Evolutionary conservation across 2,113 vertebrate species (phyloP).

Genomic region (Chaetorhynchus papuensis): DNA sequence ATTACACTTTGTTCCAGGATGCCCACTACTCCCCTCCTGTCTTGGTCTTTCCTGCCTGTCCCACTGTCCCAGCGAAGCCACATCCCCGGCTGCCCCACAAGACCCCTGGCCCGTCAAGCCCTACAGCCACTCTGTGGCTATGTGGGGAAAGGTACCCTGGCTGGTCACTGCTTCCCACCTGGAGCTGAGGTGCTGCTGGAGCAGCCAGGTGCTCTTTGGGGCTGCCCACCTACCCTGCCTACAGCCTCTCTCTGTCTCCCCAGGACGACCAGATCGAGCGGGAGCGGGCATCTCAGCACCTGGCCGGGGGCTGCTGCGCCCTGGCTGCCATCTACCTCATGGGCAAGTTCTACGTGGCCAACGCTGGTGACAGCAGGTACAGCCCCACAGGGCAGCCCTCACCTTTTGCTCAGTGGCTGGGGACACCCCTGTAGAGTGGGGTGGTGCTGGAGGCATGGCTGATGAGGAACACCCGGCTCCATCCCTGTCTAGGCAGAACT

Average conservation of each 20-base stretch:
- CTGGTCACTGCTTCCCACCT: background rate
- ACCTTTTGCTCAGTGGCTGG: rapidly evolving
- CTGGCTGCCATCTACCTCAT: conserved; percentile 87
- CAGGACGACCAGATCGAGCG: conserved; percentile 91
- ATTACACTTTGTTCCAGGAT: background rate
- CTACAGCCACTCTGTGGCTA: background rate
- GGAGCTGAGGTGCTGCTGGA: background rate
- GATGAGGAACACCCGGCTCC: background rate
- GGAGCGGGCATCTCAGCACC: conserved; percentile 79
- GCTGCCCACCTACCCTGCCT: background rate
- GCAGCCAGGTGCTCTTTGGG: background rate
- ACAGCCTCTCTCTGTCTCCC: background rate
- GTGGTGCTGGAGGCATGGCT: background rate
- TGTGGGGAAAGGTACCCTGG: background rate
- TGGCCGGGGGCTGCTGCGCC: conserved; percentile 92
- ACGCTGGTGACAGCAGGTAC: conserved; percentile 97
- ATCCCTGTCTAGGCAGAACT: background rate
- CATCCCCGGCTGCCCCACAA: background rate
- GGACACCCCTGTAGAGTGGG: background rate
- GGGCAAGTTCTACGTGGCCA: conserved; percentile 95
- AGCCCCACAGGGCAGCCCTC: background rate
- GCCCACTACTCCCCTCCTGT: background rate
- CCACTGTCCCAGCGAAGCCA: background rate
- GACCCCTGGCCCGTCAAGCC: background rate
- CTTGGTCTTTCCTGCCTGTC: background rate